A percentile compares a stretch with the other conserved stretches of the same genome.
Conservation (phyloP, 2,797 vertebrate genomes). For the Limosa lapponica region DNA sequence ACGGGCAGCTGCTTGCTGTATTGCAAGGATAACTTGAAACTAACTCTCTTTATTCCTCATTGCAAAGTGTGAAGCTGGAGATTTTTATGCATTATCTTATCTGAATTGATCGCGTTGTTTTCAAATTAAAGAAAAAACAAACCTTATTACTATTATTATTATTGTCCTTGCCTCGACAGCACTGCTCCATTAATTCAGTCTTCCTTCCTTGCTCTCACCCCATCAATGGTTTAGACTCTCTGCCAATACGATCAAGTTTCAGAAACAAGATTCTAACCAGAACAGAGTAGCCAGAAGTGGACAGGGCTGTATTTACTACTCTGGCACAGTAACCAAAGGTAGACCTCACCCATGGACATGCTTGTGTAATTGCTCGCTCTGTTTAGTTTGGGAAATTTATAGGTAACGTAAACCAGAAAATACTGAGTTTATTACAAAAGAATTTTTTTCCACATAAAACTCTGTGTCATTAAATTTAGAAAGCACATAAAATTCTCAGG, state of each 20-base stretch:
- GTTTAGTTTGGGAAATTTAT: background rate
- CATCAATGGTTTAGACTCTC: background rate
- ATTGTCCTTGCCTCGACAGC: background rate
- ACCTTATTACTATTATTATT: background rate
- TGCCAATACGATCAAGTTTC: background rate
- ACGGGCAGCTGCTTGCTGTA: rapidly evolving
- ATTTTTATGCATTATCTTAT: background rate
- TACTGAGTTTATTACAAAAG: background rate
- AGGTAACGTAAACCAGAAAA: background rate
- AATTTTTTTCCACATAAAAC: background rate
- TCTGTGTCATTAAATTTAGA: background rate
- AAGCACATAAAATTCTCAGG: background rate
- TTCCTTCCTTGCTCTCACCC: background rate
- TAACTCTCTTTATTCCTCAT: background rate
- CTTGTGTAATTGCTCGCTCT: background rate
- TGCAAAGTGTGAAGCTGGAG: background rate
- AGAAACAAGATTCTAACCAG: background rate
- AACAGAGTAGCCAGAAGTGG: background rate
- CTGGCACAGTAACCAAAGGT: background rate
- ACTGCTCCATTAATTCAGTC: background rate
- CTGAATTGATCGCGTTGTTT: background rate
- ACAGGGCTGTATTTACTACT: background rate
- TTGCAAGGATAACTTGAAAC: background rate
- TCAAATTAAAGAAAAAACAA: background rate
- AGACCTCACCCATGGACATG: background rate